Evolutionary conservation across 2,797 vertebrate genomes (phyloP), one percentile per base, ranked within the genome.

Genomic region (Lindbergichthys nudifrons): DNA sequence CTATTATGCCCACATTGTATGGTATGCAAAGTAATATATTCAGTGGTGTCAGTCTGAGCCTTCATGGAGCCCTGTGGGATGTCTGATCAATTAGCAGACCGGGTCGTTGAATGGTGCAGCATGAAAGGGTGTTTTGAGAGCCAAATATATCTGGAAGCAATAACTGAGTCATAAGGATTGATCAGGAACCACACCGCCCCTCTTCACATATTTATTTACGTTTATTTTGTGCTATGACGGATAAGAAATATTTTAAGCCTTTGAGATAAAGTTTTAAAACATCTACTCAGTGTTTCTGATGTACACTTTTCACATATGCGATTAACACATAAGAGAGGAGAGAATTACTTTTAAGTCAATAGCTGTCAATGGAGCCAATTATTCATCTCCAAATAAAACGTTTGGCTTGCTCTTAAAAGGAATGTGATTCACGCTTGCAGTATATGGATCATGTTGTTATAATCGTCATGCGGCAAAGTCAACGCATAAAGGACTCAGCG

Each of bases 281-380:
- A 73, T 75, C 46, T 53, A 32, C 5, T 71, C 57, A 75, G 46
- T 61, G 50, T 85, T 73, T 85, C 47, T 36, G 53, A 71, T 67
- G 51, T 69, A 56, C 53, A 57, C 53, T 74, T 59, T 65, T 67
- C 62, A 59, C 48, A 67, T 63, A 56, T 78, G 65, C 48, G 73
- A 79, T 80, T 51, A 60, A 75, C 32, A 68, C 43, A 54, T 39
- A 10, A 48, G 45, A 10, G 14, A 8, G 39, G 12, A 39, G 56
- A 26, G 51, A 50, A 77, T 67, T 65, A 65, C 65, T 69, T 81
- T 79, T 3, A 75, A 83, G 62, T 53, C 53, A 61, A 59, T 41
- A 66, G 73, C 75, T 58, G 45, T 78, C 66, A 79, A n/a, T 65
- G 26, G 65, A 71, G 68, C 58, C 79, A 59, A 79, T 84, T 84